Evolutionary conservation across 2,113 vertebrate species (phyloP).

Genomic region (Craseonycteris thonglongyai): DNA sequence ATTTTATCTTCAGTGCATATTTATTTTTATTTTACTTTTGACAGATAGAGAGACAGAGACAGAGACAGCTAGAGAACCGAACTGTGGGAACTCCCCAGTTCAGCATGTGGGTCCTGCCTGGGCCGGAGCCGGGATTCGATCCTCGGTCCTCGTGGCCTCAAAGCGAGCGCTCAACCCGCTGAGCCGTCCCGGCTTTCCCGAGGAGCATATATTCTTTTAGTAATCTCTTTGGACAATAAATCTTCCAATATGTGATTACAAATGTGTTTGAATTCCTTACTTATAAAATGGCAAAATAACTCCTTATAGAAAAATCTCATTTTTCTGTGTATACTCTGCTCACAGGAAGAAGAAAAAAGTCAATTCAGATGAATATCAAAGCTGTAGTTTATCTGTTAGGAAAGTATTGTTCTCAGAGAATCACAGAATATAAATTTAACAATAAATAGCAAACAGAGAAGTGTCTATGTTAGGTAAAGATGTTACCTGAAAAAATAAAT

Average conservation of each 20-base stretch:
- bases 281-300: not conserved
- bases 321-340: not conserved
- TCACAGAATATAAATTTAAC: not conserved
- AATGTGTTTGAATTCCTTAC: not conserved
- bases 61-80: no score
- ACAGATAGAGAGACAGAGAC: no score
- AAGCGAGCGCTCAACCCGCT: no score
- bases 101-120: no score
- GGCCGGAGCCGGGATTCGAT: no score
- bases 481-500: not conserved
- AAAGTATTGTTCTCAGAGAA: not conserved
- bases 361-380: not conserved
- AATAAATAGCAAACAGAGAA: not conserved
- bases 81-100: no score
- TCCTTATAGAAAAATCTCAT: not conserved
- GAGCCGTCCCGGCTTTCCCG: no score
- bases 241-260: not conserved
- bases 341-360: not conserved
- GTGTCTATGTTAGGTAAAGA: not conserved
- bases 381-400: not conserved
- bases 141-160: no score
- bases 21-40: no score
- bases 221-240: not conserved
- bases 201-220: no score
- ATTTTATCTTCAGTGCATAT: no score